Percentiles rank a stretch among this genome's conserved stretches.
Evolutionary conservation across 2,113 vertebrate species (phyloP).

Genomic region (Lamprotornis superbus): DNA sequence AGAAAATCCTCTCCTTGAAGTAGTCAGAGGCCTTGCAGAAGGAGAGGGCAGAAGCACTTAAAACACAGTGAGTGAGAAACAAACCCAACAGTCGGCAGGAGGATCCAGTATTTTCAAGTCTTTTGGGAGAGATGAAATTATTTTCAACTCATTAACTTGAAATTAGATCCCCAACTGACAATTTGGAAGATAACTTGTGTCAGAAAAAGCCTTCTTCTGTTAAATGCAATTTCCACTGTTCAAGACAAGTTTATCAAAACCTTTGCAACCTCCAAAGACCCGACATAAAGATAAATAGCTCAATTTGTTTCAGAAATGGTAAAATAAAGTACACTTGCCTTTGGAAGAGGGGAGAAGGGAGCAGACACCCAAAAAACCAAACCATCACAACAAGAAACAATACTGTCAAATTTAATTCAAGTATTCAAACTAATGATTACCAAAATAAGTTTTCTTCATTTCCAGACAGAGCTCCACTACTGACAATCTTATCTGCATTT

Average conservation of each 20-base stretch:
- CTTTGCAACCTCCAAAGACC: neutral
- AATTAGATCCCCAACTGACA: neutral
- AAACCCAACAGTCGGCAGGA: neutral
- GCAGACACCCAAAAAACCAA: neutral
- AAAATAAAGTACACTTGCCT: neutral
- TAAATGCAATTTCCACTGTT: neutral
- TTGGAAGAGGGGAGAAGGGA: too few species aligned
- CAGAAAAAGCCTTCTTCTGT: neutral
- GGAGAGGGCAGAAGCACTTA: neutral
- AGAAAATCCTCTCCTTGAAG: neutral
- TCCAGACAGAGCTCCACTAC: neutral
- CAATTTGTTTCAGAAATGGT: neutral
- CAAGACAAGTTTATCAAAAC: constrained; percentile 3
- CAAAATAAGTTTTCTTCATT: neutral
- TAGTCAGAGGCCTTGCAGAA: neutral
- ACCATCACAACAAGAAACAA: neutral
- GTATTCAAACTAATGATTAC: neutral
- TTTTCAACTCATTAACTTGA: neutral
- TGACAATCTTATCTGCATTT: neutral
- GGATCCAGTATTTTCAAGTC: neutral
- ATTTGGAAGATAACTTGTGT: neutral
- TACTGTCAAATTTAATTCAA: neutral
- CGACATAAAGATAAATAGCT: neutral
- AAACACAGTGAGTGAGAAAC: neutral
- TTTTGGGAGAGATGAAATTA: neutral